phyloP scores from a whole-genome alignment of 2,888 invertebrate species.

The Julus scanicus region DNA sequence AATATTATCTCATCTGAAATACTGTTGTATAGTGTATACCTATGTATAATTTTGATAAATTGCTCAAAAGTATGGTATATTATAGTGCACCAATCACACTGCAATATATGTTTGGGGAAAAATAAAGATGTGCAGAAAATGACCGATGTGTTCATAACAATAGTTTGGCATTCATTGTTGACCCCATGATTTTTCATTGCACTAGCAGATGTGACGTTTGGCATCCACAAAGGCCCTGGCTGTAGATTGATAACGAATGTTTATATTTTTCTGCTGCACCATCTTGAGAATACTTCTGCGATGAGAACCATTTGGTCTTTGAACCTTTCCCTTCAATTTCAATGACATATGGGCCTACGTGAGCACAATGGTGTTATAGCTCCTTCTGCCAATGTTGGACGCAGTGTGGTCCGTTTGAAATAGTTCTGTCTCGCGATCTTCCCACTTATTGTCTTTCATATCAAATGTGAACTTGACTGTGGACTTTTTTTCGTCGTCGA shows the following conservation, averaged over 20 bases:
- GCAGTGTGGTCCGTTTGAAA: slow-evolving; percentile 1
- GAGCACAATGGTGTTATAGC: neutral
- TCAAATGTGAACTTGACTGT: slow-evolving; percentile 22
- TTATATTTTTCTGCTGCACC: neutral
- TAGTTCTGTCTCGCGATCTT: slow-evolving; percentile 36
- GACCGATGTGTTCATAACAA: neutral
- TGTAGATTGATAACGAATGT: neutral
- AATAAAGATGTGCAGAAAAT: neutral
- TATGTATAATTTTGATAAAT: neutral
- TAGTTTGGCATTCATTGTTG: slow-evolving; percentile 2
- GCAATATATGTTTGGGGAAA: neutral
- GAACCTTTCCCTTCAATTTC: slow-evolving; percentile 43
- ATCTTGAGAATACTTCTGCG: neutral
- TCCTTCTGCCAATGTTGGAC: neutral
- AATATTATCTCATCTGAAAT: neutral
- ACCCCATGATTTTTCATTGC: slow-evolving; percentile 31
- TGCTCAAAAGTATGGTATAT: neutral
- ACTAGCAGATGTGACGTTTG: neutral
- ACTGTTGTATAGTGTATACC: neutral
- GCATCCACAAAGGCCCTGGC: neutral
- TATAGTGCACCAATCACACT: neutral
- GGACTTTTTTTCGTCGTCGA: neutral
- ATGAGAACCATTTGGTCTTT: slow-evolving; percentile 32
- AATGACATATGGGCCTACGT: slow-evolving; percentile 12
- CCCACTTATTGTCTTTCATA: slow-evolving; percentile 45